Conservation (phyloP, 2,888 invertebrate species). For the Lasioglossum figueresi region DNA sequence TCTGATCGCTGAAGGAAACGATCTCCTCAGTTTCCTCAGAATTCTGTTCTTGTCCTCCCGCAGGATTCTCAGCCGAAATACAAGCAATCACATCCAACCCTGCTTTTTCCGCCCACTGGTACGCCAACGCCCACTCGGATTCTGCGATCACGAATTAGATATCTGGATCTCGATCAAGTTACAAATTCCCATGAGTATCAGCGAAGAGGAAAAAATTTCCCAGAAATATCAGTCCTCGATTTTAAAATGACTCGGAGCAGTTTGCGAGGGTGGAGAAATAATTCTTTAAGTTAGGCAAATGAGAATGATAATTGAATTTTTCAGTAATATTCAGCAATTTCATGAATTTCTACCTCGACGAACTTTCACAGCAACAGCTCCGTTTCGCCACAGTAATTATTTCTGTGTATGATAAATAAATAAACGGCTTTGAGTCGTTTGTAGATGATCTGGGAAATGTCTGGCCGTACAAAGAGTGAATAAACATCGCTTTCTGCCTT, state of each 20-base stretch:
- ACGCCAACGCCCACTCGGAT: slow-evolving; percentile 79
- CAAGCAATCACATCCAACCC: slow-evolving; percentile 81
- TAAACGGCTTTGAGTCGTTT: not conserved
- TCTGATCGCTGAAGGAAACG: slow-evolving; percentile 88
- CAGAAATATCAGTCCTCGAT: not conserved
- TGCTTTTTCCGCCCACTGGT: slow-evolving; percentile 80
- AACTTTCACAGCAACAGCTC: not conserved
- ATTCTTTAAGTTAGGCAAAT: not conserved
- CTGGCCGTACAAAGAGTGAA: not conserved
- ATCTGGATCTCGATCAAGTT: not conserved
- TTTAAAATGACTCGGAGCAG: not conserved
- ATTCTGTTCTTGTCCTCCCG: slow-evolving; percentile 85
- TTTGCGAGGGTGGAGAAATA: not conserved
- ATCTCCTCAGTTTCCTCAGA: slow-evolving; percentile 87
- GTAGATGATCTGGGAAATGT: not conserved
- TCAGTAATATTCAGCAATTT: not conserved
- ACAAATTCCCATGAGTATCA: not conserved
- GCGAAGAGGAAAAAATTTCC: not conserved
- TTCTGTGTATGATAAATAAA: not conserved
- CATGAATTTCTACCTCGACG: not conserved
- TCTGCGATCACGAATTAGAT: slow-evolving; percentile 71
- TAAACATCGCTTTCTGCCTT: not conserved
- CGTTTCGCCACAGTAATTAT: not conserved
- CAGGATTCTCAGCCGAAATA: slow-evolving; percentile 69
- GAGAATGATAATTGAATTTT: too few species aligned